A percentile compares a stretch with the other conserved stretches of the same genome.
Conservation (phyloP, 2,113 vertebrate genomes). For the Caranx melampygus region DNA sequence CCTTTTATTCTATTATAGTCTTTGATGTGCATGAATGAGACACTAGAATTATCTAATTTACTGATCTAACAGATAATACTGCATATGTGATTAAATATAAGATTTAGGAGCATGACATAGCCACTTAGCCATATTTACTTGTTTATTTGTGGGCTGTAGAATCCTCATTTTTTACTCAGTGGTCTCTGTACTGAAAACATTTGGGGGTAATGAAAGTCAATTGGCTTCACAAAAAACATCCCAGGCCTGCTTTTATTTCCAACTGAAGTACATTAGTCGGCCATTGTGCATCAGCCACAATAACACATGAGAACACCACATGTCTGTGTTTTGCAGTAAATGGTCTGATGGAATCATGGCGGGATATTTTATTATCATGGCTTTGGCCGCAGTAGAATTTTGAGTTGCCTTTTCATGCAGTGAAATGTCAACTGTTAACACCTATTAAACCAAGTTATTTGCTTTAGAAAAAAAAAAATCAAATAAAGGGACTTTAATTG, state of each 20-base stretch:
- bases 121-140: conserved; percentile 9
- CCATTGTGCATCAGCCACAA: conserved; percentile 20
- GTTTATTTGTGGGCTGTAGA: conserved; percentile 26
- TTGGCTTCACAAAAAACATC: conserved; percentile 23
- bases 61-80: neutral
- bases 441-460: neutral
- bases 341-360: neutral
- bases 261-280: conserved; percentile 17
- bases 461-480: neutral
- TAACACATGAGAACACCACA: conserved; percentile 1
- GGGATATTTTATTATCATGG: neutral
- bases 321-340: conserved; percentile 5
- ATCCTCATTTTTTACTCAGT: conserved; percentile 16
- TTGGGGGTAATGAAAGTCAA: conserved; percentile 52
- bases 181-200: conserved; percentile 34
- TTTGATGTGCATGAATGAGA: neutral
- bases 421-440: neutral
- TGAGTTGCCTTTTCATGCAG: neutral
- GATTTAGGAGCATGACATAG: neutral
- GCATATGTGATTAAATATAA: neutral
- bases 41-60: neutral
- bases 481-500: neutral
- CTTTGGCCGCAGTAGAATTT: neutral
- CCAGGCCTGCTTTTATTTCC: conserved; percentile 16
- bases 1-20: neutral